phyloP scores from a whole-genome alignment of 2,888 invertebrate species.

The Gymnocheta viridis region DNA sequence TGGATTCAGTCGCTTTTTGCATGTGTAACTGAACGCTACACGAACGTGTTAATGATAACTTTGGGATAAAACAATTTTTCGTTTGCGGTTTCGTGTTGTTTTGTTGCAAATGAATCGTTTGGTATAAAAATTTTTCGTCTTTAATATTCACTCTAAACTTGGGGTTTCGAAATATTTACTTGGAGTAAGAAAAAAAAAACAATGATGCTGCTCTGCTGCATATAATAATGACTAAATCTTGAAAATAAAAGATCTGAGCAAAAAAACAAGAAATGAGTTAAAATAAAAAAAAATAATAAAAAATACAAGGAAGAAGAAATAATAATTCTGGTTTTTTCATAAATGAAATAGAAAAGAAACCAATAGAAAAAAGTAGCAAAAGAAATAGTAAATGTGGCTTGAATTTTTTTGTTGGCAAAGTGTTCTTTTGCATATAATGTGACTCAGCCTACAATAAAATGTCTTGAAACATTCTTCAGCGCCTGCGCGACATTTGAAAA shows the following conservation, averaged over 20 bases:
- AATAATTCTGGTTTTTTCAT: constrained; percentile 48
- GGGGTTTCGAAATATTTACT: constrained; percentile 55
- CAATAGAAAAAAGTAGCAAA: constrained; percentile 18
- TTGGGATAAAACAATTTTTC: constrained; percentile 26
- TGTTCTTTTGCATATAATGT: constrained; percentile 37
- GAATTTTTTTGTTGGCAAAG: constrained; percentile 6
- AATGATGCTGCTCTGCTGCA: constrained; percentile 41
- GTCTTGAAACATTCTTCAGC: constrained; percentile 61
- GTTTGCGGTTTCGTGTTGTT: constrained; percentile 60
- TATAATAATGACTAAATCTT: constrained; percentile 48
- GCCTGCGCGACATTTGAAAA: constrained; percentile 58
- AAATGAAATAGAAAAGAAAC: constrained; percentile 50
- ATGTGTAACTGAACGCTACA: constrained; percentile 70
- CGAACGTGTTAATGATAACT: constrained; percentile 60
- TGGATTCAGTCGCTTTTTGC: constrained; percentile 71
- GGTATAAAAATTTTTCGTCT: constrained; percentile 21
- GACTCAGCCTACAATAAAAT: constrained; percentile 64
- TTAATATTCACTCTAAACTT: constrained; percentile 47
- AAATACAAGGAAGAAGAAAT: constrained; percentile 24
- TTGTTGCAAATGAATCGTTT: constrained; percentile 30
- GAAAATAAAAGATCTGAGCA: not conserved
- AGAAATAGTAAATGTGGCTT: constrained; percentile 30
- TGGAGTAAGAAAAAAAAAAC: not conserved
- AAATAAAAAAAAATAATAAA: too few species aligned
- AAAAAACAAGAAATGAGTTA: constrained; percentile 38